Evolutionary conservation across 1,140 invertebrate genomes (phyloP), one percentile per base, ranked within the genome.

Genomic region (Oryctes rhinoceros): DNA sequence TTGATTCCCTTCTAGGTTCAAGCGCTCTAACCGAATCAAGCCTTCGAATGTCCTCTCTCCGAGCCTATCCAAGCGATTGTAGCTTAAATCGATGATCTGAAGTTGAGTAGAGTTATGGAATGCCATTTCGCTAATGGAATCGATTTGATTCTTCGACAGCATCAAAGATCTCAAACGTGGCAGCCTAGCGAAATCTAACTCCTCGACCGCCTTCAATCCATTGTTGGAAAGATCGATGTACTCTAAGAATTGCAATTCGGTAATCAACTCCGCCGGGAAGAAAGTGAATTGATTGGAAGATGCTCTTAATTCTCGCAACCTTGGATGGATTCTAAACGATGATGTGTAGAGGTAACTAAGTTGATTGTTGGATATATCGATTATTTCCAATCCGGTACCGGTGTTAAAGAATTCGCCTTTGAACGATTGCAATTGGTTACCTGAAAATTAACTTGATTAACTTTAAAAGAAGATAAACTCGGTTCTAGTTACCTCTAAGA

Each of bases 91-190:
- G 37, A 98, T 85, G 13, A 91, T 85, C 86, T 97, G 96, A 78
- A 97, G 89, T 88, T 96, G 96, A 0, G 95, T 93, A 0, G 96
- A 97, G 86, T 97, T 97, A 83, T 96, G 93, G 86, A 97, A 97
- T 0, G 95, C 94, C 88, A 95, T 93, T 88, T 96, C 95, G 81
- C 93, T 94, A 11, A 98, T 91, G 78, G 91, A 91, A 84, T 95
- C 94, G 81, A 98, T 90, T 82, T 92, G 88, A 85, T 97, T 97
- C 79, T 92, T 85, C 0, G 92, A 91, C 11, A 97, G 86, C 81
- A 93, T 88, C 35, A 98, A 86, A 2, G 89, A 88, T 79, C 92
- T 90, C 2, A 97, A 87, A 78, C 92, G 90, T 4, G 93, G 93
- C 37, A 97, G 88, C 67, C 95, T 92, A 0, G 95, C 93, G 87